These are phyloP conservation scores for Sarcophaga caerulescens DNA, from an alignment of 2,888 invertebrate species.

Conservation along the genomic window DNA sequence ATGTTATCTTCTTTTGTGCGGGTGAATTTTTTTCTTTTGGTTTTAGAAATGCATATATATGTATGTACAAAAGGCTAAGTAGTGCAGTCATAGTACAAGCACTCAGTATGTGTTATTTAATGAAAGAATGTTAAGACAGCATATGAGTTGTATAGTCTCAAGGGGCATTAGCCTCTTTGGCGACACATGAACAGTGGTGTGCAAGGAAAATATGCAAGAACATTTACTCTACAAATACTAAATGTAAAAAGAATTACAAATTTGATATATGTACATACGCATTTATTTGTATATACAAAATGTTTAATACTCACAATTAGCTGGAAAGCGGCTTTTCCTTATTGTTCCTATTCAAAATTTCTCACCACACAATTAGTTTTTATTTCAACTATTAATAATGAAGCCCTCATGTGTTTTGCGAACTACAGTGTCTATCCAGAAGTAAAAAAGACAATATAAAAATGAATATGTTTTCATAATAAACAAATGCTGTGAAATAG, in stretches of 20 bases:
- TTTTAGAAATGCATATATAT: background rate
- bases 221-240: background rate
- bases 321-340: too few relatives aligned
- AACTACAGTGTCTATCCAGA: too few relatives aligned
- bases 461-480: background rate
- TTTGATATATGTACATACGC: background rate
- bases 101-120: constrained; percentile 2
- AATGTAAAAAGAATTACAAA: background rate
- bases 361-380: too few relatives aligned
- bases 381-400: too few relatives aligned
- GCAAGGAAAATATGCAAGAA: background rate
- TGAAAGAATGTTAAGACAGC: constrained; percentile 1
- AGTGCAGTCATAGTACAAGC: constrained; percentile 29
- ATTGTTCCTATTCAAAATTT: too few relatives aligned
- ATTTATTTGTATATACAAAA: too few relatives aligned
- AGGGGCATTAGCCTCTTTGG: constrained; percentile 54
- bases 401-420: too few relatives aligned
- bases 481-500: background rate
- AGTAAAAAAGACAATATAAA: background rate
- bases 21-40: constrained; percentile 43
- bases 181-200: constrained; percentile 22
- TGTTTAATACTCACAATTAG: too few relatives aligned
- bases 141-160: background rate
- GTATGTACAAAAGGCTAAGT: constrained; percentile 38
- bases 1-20: constrained; percentile 37